Percentiles rank a stretch among this genome's conserved stretches.
Evolutionary conservation across 2,888 invertebrate genomes (phyloP).

Genomic region (Cremastinae sp.): DNA sequence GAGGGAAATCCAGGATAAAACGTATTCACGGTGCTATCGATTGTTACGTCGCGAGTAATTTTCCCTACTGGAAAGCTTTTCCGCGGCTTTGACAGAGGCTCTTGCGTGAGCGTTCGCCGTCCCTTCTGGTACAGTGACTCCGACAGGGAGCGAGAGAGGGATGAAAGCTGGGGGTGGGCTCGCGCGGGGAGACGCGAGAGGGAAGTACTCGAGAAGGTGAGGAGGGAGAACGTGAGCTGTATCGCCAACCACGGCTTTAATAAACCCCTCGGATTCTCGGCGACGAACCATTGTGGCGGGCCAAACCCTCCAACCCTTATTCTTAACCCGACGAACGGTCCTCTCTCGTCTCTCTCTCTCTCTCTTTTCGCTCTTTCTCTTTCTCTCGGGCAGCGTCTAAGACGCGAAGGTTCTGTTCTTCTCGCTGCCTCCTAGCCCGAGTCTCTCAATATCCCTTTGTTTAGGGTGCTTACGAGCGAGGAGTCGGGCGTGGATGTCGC

Average conservation of each 20-base stretch:
- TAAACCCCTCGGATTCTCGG: slow-evolving; percentile 78
- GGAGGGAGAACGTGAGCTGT: slow-evolving; percentile 77
- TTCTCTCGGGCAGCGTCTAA: slow-evolving; percentile 31
- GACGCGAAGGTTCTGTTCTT: slow-evolving; percentile 33
- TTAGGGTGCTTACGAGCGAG: slow-evolving; percentile 76
- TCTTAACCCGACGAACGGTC: slow-evolving; percentile 60
- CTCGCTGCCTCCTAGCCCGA: slow-evolving; percentile 65
- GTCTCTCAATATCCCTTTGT: slow-evolving; percentile 79
- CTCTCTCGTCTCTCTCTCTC: slow-evolving; percentile 41
- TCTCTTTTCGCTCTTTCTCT: slow-evolving; percentile 20
- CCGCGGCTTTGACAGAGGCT: slow-evolving; percentile 32
- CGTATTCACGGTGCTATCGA: too few relatives aligned
- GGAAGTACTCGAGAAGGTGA: slow-evolving; percentile 66
- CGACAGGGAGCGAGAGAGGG: slow-evolving; percentile 45
- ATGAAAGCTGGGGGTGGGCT: slow-evolving; percentile 27
- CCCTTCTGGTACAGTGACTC: slow-evolving; percentile 32
- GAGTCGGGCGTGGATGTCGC: slow-evolving; percentile 75
- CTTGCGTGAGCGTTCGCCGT: slow-evolving; percentile 46
- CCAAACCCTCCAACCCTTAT: slow-evolving; percentile 66
- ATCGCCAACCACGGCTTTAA: slow-evolving; percentile 79
- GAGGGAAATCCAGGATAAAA: not conserved
- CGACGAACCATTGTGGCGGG: slow-evolving; percentile 77
- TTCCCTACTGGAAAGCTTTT: slow-evolving; percentile 35
- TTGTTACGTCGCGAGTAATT: not conserved
- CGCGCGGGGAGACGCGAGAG: slow-evolving; percentile 7